Evolutionary conservation across 2,888 invertebrate genomes (phyloP), one percentile per base, ranked within the genome.

Genomic region (Lasioglossum calceatum): DNA sequence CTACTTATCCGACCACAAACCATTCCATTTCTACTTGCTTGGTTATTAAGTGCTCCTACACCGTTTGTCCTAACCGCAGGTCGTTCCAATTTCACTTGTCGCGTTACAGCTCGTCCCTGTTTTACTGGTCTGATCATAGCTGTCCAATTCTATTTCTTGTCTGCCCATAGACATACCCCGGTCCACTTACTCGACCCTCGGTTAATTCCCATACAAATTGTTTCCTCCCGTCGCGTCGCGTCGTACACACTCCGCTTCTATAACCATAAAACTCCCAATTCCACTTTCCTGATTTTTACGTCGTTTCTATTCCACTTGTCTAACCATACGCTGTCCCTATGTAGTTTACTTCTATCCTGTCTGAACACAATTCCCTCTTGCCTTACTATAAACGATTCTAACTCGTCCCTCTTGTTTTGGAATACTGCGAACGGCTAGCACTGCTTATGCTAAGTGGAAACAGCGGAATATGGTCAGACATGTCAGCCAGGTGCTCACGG

Each of bases 31-130:
- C 16, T 64, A 32, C 32, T 27, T 64, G 64, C 32, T 64, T 64
- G 16, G 64, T 64, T 64, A 64, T 64, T 64, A 64, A 64, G 64
- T 64, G 64, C 64, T 64, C 27, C 16, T 64, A 64, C 64, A 64
- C 64, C 64, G 64, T 64, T 64, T 32, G 27, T 7, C 64, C 32
- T 32, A 32, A 64, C 64, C 64, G 64, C 64, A 32, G 64, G 0
- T 16, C 64, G 32, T 64, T 32, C 64, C 64, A 32, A 32, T 32
- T 64, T 64, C 64, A 27, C 64, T 32, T 64, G 64, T 64, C 64
- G 64, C 27, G 16, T 64, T 64, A 64, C 64, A 64, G 32, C 32
- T 7, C 64, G 64, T 64, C 27, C 16, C 61, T 32, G 27, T 5
- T 27, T 14, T 61, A 27, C 14, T 27, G 27, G 61, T 27, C 16